A percentile compares a stretch with the other conserved stretches of the same genome.
Evolutionary conservation across 2,888 invertebrate species (phyloP).

Genomic region (Lycia hirtaria): DNA sequence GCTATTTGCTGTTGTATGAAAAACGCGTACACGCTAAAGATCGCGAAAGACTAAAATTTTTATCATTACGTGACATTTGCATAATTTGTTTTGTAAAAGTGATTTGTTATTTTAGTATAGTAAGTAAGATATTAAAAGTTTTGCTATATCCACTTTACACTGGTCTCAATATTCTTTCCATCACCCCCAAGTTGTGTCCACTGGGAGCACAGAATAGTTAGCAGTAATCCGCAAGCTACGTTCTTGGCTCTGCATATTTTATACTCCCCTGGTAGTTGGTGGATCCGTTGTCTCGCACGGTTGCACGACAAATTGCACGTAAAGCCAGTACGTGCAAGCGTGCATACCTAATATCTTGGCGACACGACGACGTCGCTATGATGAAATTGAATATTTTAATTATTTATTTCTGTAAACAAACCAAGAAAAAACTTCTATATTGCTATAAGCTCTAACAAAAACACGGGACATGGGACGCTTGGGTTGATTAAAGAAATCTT

Average conservation of each 20-base stretch:
- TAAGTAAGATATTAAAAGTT: no score
- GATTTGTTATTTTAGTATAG: no score
- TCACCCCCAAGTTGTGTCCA: background rate
- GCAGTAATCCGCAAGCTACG: conserved; percentile 2
- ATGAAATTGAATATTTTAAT: background rate
- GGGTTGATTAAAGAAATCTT: no score
- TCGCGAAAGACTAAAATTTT: no score
- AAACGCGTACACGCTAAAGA: no score
- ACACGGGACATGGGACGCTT: no score
- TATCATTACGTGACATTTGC: no score
- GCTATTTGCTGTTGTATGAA: no score
- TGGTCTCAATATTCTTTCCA: conserved; percentile 5
- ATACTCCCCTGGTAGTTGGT: conserved; percentile 23
- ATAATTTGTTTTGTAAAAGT: no score
- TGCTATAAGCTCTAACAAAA: no score
- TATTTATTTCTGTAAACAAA: background rate
- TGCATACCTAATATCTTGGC: background rate
- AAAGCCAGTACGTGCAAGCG: conserved; percentile 8
- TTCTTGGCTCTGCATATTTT: conserved; percentile 26
- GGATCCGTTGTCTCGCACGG: background rate
- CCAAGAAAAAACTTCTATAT: background rate
- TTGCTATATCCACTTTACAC: background rate
- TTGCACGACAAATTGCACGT: conserved; percentile 3
- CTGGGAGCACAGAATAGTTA: background rate
- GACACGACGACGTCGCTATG: background rate